Base-by-base conservation (phyloP, 2,113 vertebrate species). In the Coptodon bakossiorum region DNA sequence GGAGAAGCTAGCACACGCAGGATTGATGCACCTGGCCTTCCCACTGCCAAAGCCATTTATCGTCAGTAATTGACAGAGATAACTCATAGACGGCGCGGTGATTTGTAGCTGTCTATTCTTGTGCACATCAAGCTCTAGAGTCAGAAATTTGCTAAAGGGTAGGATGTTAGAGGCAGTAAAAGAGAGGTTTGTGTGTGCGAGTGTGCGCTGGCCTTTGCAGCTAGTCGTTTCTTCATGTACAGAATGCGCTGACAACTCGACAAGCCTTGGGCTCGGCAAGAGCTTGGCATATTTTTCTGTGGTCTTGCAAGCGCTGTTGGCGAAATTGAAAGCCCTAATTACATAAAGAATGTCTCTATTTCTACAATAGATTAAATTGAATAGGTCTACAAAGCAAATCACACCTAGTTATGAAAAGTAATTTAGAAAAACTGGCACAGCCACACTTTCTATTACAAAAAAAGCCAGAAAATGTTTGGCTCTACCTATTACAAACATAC, bases 21-120 rank as follows among this genome's bases (percentile, higher is more conserved):
- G 89, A 96, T 93, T 95, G 92, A 95, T 95, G 94, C 82, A 79
- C 90, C 89, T 87, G 95, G 94, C 95, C 94, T 95, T 94, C 91
- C 57, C 40, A 16, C 82, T 85, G 91, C 90, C 88, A 88, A 82
- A 92, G 78, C 80, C 94, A 93, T 95, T 95, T 59, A 92, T 95
- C 19, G 81, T 81, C 68, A 88, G 92, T 95, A 95, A 95, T 95
- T 95, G 95, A 95, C 95, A 94, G 81, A 86, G 91, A 95, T 94
- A 94, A 94, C 88, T 94, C 92, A 85, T 73, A 85, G 91, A 76
- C 12, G 73, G 83, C 48, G 54, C 34, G 5, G 78, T 91, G 91
- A 95, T 94, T 94, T 95, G 91, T 89, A 89, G 90, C 90, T 84
- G 92, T 91, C 91, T 71, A 82, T 76, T 91, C 82, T 43, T 54